Evolutionary conservation across 2,888 invertebrate species (phyloP).

Genomic region (Priocnemis perturbator): DNA sequence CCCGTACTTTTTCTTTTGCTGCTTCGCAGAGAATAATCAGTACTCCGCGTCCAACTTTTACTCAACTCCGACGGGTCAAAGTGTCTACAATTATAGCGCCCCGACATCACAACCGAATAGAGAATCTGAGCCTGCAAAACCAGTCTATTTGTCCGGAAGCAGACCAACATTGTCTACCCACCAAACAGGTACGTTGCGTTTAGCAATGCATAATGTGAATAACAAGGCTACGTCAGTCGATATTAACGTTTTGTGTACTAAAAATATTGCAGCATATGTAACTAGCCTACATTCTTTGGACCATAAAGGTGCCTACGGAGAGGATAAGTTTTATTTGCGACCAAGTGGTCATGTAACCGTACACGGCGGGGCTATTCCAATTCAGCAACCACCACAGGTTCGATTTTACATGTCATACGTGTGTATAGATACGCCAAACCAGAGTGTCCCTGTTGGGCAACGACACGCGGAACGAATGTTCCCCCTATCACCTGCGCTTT

Average conservation of each 20-base stretch:
- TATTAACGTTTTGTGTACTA: neutral
- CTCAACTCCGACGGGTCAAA: conserved; percentile 68
- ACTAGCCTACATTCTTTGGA: conserved; percentile 71
- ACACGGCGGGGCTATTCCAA: conserved; percentile 78
- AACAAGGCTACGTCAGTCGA: neutral
- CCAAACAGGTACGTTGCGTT: conserved; percentile 59
- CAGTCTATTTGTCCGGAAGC: conserved; percentile 67
- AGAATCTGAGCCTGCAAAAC: conserved; percentile 68
- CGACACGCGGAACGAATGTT: too few relatives aligned
- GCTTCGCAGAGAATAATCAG: conserved; percentile 69
- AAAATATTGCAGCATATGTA: conserved; percentile 65
- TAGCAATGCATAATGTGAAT: conserved; percentile 14
- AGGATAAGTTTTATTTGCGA: conserved; percentile 75
- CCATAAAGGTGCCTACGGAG: conserved; percentile 71
- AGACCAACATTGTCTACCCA: conserved; percentile 65
- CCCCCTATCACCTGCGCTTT: too few relatives aligned
- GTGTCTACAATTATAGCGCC: conserved; percentile 73
- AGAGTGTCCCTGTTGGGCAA: too few relatives aligned
- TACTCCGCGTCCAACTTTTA: conserved; percentile 73
- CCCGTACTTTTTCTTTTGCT: neutral
- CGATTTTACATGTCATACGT: neutral
- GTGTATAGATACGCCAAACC: neutral
- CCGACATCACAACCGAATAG: conserved; percentile 67
- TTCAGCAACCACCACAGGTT: conserved; percentile 78
- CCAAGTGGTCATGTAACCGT: conserved; percentile 78